Evolutionary conservation across 1,140 invertebrate species (phyloP).

Genomic region (Pantala flavescens): DNA sequence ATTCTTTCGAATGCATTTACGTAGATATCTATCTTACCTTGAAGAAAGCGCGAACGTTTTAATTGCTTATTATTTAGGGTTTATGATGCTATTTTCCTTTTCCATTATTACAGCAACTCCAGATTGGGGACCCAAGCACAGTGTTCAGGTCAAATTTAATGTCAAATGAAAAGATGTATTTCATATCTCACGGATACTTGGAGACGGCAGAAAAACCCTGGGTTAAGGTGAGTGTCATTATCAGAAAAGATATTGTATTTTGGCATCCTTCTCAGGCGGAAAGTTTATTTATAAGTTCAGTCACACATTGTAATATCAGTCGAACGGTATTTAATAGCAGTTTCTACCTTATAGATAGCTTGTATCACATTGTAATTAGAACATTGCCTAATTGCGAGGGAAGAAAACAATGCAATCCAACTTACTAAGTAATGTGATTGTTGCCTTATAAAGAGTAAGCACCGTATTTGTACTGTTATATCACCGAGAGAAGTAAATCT

Average conservation of each 20-base stretch:
- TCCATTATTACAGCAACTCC: slow-evolving; percentile 43
- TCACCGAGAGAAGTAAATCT: too few relatives aligned
- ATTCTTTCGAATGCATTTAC: slow-evolving; percentile 23
- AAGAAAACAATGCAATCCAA: background rate
- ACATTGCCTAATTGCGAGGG: too few relatives aligned
- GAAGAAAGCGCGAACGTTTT: background rate
- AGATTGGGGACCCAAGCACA: background rate
- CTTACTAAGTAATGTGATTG: background rate
- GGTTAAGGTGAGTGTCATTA: slow-evolving; percentile 46
- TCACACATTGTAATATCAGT: background rate
- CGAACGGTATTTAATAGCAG: too few relatives aligned
- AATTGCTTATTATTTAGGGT: background rate
- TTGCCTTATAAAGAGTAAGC: background rate
- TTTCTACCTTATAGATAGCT: too few relatives aligned
- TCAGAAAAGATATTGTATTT: too few relatives aligned
- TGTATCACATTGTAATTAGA: too few relatives aligned
- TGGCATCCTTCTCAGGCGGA: background rate
- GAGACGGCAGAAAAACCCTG: slow-evolving; percentile 69
- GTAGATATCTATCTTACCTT: background rate
- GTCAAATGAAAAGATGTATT: slow-evolving; percentile 50
- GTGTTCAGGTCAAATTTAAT: slow-evolving; percentile 19
- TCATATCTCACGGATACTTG: slow-evolving; percentile 75
- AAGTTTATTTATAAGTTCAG: background rate
- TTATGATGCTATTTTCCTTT: slow-evolving; percentile 33
- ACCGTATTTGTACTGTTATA: background rate